Conservation (phyloP, 2,797 vertebrate species). For the Galagoides demidoff region DNA sequence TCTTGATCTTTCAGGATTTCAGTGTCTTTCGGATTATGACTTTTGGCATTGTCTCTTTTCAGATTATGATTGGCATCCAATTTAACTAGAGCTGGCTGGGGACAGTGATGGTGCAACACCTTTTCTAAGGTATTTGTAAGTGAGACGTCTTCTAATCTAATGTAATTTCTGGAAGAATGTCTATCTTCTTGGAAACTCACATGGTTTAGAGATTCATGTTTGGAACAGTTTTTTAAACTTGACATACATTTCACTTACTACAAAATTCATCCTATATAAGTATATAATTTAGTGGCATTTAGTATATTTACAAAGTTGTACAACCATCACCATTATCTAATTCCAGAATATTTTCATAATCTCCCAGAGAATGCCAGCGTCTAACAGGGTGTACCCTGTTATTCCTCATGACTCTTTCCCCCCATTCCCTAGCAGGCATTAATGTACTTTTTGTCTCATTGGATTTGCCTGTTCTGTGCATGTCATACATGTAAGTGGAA, state of each 20-base stretch:
- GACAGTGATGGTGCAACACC: not conserved
- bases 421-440: not conserved
- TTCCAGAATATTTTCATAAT: not conserved
- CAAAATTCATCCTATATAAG: not conserved
- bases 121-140: not conserved
- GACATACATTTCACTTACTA: not conserved
- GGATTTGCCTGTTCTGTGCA: not conserved
- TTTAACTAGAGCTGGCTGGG: not conserved
- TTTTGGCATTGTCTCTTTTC: not conserved
- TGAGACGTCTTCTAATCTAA: not conserved
- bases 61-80: not conserved
- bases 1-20: not conserved
- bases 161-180: not conserved
- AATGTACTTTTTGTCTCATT: not conserved
- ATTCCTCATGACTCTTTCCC: not conserved
- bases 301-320: not conserved
- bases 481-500: not conserved
- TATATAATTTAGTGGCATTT: not conserved
- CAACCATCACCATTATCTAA: not conserved
- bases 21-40: not conserved
- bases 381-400: not conserved
- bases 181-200: not conserved
- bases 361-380: not conserved
- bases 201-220: not conserved
- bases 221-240: not conserved